Conservation (phyloP, 2,113 vertebrate genomes). For the Myanophis thanlyinensis region DNA sequence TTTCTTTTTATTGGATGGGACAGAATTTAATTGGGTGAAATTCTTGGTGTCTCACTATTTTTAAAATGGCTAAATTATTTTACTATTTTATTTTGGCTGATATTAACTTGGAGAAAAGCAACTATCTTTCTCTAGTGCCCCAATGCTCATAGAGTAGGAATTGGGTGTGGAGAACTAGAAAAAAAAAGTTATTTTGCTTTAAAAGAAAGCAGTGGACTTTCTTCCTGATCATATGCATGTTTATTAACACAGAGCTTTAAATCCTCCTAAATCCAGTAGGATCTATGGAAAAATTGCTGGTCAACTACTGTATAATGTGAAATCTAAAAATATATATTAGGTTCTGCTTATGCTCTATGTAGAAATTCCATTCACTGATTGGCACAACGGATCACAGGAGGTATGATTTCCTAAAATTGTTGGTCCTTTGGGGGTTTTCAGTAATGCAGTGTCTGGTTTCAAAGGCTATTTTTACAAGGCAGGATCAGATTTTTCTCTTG, state of each 20-base stretch:
- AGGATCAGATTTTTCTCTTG: not conserved
- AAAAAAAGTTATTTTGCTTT: not conserved
- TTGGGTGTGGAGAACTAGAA: not conserved
- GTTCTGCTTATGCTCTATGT: not conserved
- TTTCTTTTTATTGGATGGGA: not conserved
- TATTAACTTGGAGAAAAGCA: not conserved
- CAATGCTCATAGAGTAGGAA: not conserved
- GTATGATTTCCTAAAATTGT: constrained; percentile 17
- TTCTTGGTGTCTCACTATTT: not conserved
- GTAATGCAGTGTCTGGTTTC: not conserved
- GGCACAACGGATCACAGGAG: not conserved
- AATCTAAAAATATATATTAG: not conserved
- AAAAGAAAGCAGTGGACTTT: not conserved
- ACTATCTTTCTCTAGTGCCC: not conserved
- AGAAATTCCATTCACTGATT: not conserved
- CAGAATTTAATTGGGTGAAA: not conserved
- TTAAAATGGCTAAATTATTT: not conserved
- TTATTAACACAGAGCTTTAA: not conserved
- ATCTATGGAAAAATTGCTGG: not conserved
- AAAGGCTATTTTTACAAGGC: constrained; percentile 1
- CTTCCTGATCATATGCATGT: not conserved
- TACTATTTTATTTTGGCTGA: not conserved
- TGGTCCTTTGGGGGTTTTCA: constrained; percentile 12
- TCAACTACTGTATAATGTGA: not conserved
- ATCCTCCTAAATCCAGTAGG: not conserved